Percentiles rank a stretch among this genome's conserved stretches.
phyloP scores from a whole-genome alignment of 1,140 invertebrate genomes.

The Telenomus remus region DNA sequence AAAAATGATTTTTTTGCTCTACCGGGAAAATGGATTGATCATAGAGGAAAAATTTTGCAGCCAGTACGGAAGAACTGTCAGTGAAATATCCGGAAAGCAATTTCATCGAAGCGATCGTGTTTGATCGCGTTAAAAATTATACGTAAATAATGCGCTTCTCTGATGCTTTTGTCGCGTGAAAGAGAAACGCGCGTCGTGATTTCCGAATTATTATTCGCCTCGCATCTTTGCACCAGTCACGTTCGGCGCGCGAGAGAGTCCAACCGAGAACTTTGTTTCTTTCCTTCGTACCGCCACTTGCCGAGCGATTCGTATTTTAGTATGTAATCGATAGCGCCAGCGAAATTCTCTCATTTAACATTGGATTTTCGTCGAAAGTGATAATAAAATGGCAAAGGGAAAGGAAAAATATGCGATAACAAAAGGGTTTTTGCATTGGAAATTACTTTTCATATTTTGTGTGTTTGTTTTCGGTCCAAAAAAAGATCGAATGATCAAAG shows the following conservation, averaged over 20 bases:
- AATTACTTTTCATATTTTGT: too few relatives aligned
- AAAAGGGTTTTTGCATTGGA: too few relatives aligned
- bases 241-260: conserved; percentile 33
- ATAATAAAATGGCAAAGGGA: conserved; percentile 14
- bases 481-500: too few relatives aligned
- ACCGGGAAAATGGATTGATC: too few relatives aligned
- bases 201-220: conserved; percentile 45
- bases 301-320: conserved; percentile 33
- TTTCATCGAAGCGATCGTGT: background rate
- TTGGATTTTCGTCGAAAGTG: conserved; percentile 22
- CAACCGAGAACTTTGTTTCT: conserved; percentile 6
- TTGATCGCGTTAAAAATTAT: conserved; percentile 10
- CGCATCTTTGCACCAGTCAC: conserved; percentile 47
- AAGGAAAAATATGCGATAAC: background rate
- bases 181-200: conserved; percentile 42
- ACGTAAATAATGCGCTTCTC: conserved; percentile 34
- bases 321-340: conserved; percentile 37
- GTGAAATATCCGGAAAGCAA: background rate
- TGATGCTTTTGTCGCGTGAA: conserved; percentile 19
- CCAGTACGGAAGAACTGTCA: background rate
- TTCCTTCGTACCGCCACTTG: conserved; percentile 6
- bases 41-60: too few relatives aligned
- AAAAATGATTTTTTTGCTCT: too few relatives aligned
- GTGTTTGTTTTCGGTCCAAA: too few relatives aligned
- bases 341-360: conserved; percentile 51